Evolutionary conservation across 2,797 vertebrate genomes (phyloP).

Genomic region (Eulemur mongoz): DNA sequence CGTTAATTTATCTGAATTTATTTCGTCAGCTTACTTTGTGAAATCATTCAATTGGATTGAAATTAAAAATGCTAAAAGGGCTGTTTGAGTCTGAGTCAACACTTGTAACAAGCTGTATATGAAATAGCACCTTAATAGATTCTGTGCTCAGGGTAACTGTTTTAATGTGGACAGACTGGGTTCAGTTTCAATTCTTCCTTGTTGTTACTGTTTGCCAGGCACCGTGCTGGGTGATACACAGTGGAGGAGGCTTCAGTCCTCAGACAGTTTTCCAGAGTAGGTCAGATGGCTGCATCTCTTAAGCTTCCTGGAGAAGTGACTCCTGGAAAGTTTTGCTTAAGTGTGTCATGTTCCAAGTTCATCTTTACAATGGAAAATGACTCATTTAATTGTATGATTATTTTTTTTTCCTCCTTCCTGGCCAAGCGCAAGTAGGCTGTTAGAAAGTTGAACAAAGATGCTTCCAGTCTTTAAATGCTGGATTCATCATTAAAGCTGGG

Average conservation of each 20-base stretch:
- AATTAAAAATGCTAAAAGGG: background rate
- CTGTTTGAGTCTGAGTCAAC: background rate
- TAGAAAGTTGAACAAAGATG: background rate
- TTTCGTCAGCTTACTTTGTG: constrained; percentile 22
- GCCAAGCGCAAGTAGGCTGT: background rate
- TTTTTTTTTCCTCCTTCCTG: background rate
- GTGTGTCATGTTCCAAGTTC: background rate
- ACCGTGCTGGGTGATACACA: background rate
- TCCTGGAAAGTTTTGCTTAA: constrained; percentile 3
- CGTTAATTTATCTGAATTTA: constrained; percentile 21
- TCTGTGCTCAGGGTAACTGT: background rate
- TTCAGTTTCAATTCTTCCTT: background rate
- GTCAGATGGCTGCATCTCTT: background rate
- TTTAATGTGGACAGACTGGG: background rate
- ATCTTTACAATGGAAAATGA: constrained; percentile 9
- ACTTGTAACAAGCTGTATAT: background rate
- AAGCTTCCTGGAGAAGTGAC: background rate
- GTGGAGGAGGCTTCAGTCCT: background rate
- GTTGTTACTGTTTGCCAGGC: background rate
- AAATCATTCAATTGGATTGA: background rate
- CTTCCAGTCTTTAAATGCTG: background rate
- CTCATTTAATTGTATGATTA: background rate
- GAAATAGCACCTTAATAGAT: background rate
- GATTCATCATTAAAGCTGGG: background rate
- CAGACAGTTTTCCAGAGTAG: background rate